Evolutionary conservation across 2,797 vertebrate genomes (phyloP).

Genomic region (Fistularia commersonii): DNA sequence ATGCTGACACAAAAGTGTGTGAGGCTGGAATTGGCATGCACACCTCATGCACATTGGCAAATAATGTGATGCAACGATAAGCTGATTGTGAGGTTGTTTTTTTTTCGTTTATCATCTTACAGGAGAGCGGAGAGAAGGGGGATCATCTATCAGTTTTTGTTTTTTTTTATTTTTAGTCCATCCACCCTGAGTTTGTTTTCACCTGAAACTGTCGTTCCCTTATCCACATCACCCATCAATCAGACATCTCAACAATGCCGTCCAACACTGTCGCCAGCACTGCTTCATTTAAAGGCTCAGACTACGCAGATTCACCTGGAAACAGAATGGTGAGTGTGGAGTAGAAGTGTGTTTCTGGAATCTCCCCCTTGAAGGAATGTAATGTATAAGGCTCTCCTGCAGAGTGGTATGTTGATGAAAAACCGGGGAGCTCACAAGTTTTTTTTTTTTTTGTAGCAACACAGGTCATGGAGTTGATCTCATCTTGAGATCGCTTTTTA

Average conservation of each 20-base stretch:
- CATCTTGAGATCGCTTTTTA: slow-evolving; percentile 4
- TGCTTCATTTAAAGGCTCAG: slow-evolving; percentile 69
- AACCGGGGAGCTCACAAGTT: no score
- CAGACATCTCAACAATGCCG: slow-evolving; percentile 70
- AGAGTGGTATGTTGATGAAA: background rate
- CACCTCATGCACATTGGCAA: no score
- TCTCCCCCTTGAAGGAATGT: background rate
- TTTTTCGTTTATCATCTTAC: slow-evolving; percentile 28
- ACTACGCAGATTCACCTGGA: slow-evolving; percentile 67
- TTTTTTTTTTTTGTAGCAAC: background rate
- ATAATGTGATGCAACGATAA: background rate
- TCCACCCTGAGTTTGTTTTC: slow-evolving; percentile 16
- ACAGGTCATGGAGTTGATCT: slow-evolving; percentile 5
- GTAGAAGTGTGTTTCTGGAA: background rate
- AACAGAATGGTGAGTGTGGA: slow-evolving; percentile 73
- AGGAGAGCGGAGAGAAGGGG: slow-evolving; percentile 70
- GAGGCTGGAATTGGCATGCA: no score
- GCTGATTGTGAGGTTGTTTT: background rate
- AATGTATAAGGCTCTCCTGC: slow-evolving; percentile 7
- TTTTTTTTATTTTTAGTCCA: slow-evolving; percentile 41
- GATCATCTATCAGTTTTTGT: slow-evolving; percentile 58
- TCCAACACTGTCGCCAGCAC: slow-evolving; percentile 77
- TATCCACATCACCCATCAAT: slow-evolving; percentile 22
- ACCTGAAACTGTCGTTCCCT: slow-evolving; percentile 21
- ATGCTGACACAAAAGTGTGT: no score